A percentile compares a stretch with the other conserved stretches of the same genome.
Conservation (phyloP, 2,797 vertebrate genomes). For the Anniella stebbinsi region DNA sequence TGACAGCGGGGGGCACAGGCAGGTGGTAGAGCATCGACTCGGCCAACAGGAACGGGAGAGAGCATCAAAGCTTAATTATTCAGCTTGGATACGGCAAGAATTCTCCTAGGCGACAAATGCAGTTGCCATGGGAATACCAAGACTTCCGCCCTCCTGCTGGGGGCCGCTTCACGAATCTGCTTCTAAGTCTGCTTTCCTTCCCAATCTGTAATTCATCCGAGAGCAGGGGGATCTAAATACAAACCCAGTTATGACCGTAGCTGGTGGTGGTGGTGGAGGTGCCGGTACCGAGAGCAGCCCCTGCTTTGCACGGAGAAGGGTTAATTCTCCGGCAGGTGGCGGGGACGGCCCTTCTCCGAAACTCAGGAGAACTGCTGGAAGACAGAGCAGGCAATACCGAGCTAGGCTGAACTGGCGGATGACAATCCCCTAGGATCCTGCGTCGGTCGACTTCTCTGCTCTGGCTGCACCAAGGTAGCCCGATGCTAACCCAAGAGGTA, state of each 20-base stretch:
- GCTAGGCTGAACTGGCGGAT: not conserved
- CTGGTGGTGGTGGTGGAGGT: not conserved
- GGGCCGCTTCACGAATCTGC: too few relatives aligned
- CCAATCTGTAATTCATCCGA: not conserved
- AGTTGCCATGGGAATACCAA: not conserved
- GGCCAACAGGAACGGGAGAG: not conserved
- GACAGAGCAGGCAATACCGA: not conserved
- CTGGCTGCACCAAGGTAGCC: not conserved
- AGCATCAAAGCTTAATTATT: not conserved
- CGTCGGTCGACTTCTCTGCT: not conserved
- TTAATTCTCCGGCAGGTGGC: not conserved
- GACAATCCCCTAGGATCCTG: too few relatives aligned
- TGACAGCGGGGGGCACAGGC: not conserved
- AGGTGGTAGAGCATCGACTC: too few relatives aligned
- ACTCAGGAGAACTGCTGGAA: too few relatives aligned
- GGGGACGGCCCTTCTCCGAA: not conserved
- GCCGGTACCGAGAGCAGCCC: not conserved
- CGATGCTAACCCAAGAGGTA: too few relatives aligned
- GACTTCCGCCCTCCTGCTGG: not conserved
- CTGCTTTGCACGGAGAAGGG: too few relatives aligned
- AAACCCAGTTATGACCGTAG: not conserved
- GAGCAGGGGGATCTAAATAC: not conserved
- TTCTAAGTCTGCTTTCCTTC: too few relatives aligned
- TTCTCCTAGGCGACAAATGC: not conserved
- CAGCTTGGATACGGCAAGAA: not conserved